A percentile compares a stretch with the other conserved stretches of the same genome.
phyloP scores from a whole-genome alignment of 2,113 vertebrate species.

The Osmerus eperlanus region DNA sequence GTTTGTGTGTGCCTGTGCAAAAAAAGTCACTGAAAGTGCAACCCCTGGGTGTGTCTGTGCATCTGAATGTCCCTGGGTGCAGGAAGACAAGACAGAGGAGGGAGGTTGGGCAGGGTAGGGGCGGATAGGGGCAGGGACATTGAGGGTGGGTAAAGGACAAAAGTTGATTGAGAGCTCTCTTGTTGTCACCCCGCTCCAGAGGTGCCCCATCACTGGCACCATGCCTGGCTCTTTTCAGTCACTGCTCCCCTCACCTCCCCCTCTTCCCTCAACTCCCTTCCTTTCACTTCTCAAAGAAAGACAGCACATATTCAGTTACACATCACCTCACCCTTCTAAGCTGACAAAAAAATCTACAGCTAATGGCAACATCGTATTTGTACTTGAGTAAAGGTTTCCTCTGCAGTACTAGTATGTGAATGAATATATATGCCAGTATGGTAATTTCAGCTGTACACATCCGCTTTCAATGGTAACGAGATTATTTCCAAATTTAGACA shows the following conservation, averaged over 20 bases:
- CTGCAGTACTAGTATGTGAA: not conserved
- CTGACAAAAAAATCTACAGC: conserved; percentile 22
- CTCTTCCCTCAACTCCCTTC: conserved; percentile 13
- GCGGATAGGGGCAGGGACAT: not conserved
- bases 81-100: not conserved
- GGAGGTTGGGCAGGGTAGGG: no score
- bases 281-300: conserved; percentile 41
- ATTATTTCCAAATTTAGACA: not conserved
- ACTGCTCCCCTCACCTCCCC: conserved; percentile 14
- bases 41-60: not conserved
- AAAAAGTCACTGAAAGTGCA: not conserved
- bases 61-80: conserved; percentile 10
- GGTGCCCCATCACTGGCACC: conserved; percentile 22
- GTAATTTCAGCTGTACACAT: not conserved
- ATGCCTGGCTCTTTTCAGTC: conserved; percentile 24
- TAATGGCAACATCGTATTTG: not conserved
- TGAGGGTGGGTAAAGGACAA: not conserved
- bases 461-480: not conserved
- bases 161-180: conserved; percentile 15
- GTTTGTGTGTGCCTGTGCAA: not conserved
- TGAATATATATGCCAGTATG: not conserved
- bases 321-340: conserved; percentile 41
- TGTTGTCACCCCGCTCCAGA: conserved; percentile 23
- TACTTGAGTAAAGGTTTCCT: not conserved
- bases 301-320: conserved; percentile 55